Conservation (phyloP, 2,888 invertebrate genomes). For the Dolichopus griseipennis region DNA sequence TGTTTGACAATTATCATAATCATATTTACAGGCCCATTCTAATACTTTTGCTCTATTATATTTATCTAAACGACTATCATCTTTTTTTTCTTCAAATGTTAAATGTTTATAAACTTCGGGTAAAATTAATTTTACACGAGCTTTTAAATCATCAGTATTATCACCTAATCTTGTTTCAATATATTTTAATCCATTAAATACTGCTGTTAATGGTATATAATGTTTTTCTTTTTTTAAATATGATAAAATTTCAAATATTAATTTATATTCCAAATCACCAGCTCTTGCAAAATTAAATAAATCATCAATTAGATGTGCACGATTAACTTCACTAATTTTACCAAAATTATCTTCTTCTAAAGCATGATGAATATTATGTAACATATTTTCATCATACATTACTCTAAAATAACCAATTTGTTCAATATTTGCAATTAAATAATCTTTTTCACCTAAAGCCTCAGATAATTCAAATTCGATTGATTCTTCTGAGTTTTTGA, state of each 20-base stretch:
- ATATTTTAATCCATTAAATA: constrained; percentile 45
- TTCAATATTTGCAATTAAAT: constrained; percentile 39
- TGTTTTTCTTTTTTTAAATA: constrained; percentile 61
- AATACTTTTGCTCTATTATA: constrained; percentile 52
- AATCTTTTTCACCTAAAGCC: constrained; percentile 16
- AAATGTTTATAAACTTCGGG: constrained; percentile 43
- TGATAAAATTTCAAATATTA: constrained; percentile 56
- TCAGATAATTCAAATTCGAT: fast-evolving
- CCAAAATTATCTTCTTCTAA: constrained; percentile 42
- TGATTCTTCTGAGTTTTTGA: constrained; percentile 17
- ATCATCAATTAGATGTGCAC: constrained; percentile 76
- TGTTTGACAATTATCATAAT: constrained; percentile 49
- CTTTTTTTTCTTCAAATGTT: constrained; percentile 42
- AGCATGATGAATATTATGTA: constrained; percentile 42
- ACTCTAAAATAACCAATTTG: constrained; percentile 51
- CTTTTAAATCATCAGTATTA: constrained; percentile 29
- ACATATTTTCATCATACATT: constrained; percentile 63
- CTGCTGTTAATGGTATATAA: constrained; percentile 73
- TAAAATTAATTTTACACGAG: constrained; percentile 39
- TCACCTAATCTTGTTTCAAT: constrained; percentile 34
- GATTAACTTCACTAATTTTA: constrained; percentile 55
- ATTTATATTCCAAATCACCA: constrained; percentile 50
- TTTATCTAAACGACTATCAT: constrained; percentile 49
- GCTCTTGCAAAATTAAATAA: constrained; percentile 63
- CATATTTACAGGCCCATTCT: constrained; percentile 57